Percentiles rank a stretch among this genome's conserved stretches.
phyloP scores from a whole-genome alignment of 1,140 invertebrate species.

The Macrostomum lignano region DNA sequence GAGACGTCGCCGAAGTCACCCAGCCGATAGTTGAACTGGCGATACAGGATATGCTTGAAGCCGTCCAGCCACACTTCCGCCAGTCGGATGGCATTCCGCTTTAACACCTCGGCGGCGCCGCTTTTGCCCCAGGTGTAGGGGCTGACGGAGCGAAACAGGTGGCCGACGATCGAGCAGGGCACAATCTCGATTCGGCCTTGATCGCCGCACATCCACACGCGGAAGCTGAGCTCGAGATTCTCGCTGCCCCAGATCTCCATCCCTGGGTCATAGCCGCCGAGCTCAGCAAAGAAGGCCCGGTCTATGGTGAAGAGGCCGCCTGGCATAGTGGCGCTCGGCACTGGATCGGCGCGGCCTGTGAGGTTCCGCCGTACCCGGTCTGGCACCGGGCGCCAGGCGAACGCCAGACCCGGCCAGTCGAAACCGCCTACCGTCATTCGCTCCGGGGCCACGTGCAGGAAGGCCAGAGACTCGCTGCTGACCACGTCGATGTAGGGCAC shows the following conservation, averaged over 20 bases:
- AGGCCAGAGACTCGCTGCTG: slow-evolving; percentile 81
- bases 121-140: slow-evolving; percentile 57
- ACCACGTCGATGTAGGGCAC: slow-evolving; percentile 73
- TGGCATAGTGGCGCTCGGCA: slow-evolving; percentile 74
- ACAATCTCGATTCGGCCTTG: slow-evolving; percentile 69
- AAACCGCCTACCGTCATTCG: slow-evolving; percentile 41
- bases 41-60: slow-evolving; percentile 34
- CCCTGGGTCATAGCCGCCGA: slow-evolving; percentile 79
- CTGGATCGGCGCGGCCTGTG: background rate
- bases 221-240: slow-evolving; percentile 86
- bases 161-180: slow-evolving; percentile 80
- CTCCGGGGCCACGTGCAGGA: slow-evolving; percentile 55
- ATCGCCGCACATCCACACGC: slow-evolving; percentile 90
- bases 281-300: slow-evolving; percentile 53
- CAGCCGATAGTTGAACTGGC: slow-evolving; percentile 9
- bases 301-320: slow-evolving; percentile 88
- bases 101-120: slow-evolving; percentile 12
- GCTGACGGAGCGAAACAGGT: slow-evolving; percentile 80
- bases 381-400: slow-evolving; percentile 56
- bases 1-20: slow-evolving; percentile 33
- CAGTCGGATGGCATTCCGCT: slow-evolving; percentile 33
- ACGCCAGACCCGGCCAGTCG: slow-evolving; percentile 62
- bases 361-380: slow-evolving; percentile 40
- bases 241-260: slow-evolving; percentile 65
- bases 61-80: slow-evolving; percentile 77